A percentile compares a stretch with the other conserved stretches of the same genome.
Evolutionary conservation across 53 echinoderm and acorn worm genomes (phyloP).

Genomic region (Mesocentrotus franciscanus): DNA sequence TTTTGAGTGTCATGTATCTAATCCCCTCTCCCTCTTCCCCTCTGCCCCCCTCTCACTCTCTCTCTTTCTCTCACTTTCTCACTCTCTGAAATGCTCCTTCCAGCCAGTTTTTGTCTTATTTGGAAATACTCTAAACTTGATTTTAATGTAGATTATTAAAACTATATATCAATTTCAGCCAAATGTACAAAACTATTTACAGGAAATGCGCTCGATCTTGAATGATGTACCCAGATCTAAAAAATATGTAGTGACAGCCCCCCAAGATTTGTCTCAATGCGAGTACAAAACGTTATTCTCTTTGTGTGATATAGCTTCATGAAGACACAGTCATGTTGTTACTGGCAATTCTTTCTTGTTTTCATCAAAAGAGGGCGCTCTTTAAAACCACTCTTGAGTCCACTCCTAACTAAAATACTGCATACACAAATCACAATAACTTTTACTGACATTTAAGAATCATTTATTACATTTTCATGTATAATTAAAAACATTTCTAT

Average conservation of each 20-base stretch:
- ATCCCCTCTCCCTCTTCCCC: not conserved
- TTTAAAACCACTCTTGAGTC: not conserved
- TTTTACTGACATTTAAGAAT: not conserved
- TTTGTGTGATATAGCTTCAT: no score
- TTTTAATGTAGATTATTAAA: no score
- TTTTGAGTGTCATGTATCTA: not conserved
- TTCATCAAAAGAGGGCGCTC: not conserved
- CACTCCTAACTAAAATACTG: not conserved
- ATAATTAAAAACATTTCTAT: not conserved
- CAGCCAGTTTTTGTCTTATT: not conserved
- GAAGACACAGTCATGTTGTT: no score
- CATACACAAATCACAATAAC: not conserved
- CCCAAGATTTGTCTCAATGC: no score
- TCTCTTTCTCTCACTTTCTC: not conserved
- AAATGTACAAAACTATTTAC: no score
- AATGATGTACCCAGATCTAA: no score
- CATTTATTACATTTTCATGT: not conserved
- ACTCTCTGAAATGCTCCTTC: not conserved
- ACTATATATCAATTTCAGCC: no score
- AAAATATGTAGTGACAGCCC: no score
- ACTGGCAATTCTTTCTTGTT: not conserved
- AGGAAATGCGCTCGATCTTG: not conserved
- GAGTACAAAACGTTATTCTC: no score
- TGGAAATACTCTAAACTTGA: no score
- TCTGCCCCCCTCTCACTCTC: not conserved